Evolutionary conservation across 1,140 invertebrate genomes (phyloP).

Genomic region (Nixonia krombeini): DNA sequence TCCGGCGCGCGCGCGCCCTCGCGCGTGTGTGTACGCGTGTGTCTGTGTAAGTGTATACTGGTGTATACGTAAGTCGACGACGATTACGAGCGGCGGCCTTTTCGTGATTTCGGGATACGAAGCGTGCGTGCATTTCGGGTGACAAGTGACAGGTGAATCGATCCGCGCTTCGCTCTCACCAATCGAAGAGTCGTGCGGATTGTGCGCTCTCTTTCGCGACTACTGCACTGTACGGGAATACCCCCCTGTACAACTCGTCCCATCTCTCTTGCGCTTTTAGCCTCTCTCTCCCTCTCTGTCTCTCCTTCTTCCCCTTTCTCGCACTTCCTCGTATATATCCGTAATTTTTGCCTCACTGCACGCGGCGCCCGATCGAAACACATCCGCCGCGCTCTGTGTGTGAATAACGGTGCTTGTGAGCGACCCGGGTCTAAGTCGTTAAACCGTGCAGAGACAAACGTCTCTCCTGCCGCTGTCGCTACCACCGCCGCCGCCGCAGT

Average conservation of each 20-base stretch:
- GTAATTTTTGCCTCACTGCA: conserved; percentile 9
- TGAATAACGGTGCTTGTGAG: conserved; percentile 13
- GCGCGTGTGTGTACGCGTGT: too few species aligned
- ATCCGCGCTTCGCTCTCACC: conserved; percentile 29
- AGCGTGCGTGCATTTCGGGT: conserved; percentile 41
- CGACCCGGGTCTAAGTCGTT: neutral
- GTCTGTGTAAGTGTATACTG: too few species aligned
- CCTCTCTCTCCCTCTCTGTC: neutral
- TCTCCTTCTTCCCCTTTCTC: conserved; percentile 4
- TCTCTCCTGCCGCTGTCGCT: neutral
- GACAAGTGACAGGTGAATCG: conserved; percentile 67
- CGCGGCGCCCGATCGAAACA: conserved; percentile 15
- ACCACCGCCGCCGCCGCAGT: neutral
- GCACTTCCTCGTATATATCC: neutral
- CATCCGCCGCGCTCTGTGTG: conserved; percentile 11
- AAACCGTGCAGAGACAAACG: conserved; percentile 3
- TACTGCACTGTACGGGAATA: conserved; percentile 4
- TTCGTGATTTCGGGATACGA: conserved; percentile 38
- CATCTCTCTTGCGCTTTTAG: neutral
- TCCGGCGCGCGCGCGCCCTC: too few species aligned
- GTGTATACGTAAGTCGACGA: neutral
- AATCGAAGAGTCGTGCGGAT: conserved; percentile 3
- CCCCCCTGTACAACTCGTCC: too few species aligned
- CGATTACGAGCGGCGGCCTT: neutral
- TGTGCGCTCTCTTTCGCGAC: conserved; percentile 1